Percentiles rank a stretch among this genome's conserved stretches.
Conservation (phyloP, 2,797 vertebrate species). For the Eidolon dupreanum region DNA sequence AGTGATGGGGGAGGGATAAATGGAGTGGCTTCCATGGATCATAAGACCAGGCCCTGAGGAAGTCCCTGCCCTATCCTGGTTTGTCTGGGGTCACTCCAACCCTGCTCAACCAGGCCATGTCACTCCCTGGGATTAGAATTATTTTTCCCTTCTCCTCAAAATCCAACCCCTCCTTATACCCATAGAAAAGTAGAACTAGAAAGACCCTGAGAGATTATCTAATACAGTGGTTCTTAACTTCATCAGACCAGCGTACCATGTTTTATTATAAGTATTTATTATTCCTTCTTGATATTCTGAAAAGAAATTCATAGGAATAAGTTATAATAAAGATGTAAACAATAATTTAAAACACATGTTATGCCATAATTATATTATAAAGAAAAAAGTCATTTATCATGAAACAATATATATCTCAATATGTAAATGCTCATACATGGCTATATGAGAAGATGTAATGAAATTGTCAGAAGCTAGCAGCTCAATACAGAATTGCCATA, state of each 20-base stretch:
- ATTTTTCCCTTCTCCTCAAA: background rate
- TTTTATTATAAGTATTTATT: background rate
- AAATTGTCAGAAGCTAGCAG: background rate
- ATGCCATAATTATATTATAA: background rate
- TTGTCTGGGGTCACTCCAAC: background rate
- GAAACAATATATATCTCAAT: slow-evolving; percentile 19
- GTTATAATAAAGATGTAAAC: background rate
- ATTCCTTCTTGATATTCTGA: background rate
- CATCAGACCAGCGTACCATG: background rate
- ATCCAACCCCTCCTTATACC: background rate
- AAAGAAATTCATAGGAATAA: slow-evolving; percentile 4
- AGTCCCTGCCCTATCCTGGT: background rate
- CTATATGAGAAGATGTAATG: background rate
- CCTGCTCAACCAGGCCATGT: background rate
- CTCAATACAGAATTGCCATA: background rate
- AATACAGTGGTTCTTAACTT: background rate
- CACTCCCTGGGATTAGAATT: background rate
- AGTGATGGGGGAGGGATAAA: background rate
- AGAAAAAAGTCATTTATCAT: slow-evolving; percentile 2
- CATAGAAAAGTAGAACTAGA: slow-evolving; percentile 28
- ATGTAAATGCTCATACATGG: background rate
- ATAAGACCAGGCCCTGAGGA: slow-evolving; percentile 18
- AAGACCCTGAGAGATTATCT: background rate
- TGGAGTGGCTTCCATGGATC: slow-evolving; percentile 33
- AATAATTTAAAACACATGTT: background rate